These are phyloP conservation scores for Mirounga angustirostris DNA, from an alignment of 2,113 vertebrate genomes.

Conservation along the genomic window DNA sequence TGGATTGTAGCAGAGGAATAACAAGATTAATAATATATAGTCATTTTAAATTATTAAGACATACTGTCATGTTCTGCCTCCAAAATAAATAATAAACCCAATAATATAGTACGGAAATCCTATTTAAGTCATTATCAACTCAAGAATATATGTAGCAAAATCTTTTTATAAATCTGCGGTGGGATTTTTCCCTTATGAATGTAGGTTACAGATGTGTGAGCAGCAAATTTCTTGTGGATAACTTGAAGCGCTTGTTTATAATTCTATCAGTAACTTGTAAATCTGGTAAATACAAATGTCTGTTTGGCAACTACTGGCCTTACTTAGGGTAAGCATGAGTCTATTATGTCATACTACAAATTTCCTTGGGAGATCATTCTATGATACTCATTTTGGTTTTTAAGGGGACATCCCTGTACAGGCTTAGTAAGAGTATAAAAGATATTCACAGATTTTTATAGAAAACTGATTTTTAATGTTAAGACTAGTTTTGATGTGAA, in stretches of 20 bases:
- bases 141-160: neutral
- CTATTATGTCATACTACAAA: neutral
- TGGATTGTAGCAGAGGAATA: conserved; percentile 5
- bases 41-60: conserved; percentile 61
- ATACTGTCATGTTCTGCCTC: conserved; percentile 46
- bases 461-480: conserved; percentile 73
- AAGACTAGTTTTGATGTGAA: conserved; percentile 60
- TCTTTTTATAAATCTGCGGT: conserved; percentile 24
- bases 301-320: neutral
- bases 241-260: conserved; percentile 46
- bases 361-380: neutral
- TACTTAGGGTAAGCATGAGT: neutral
- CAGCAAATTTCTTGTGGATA: neutral
- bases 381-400: conserved; percentile 16
- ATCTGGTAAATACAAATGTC: neutral
- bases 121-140: conserved; percentile 21
- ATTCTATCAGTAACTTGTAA: neutral
- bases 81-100: conserved; percentile 55
- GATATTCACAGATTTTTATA: conserved; percentile 57
- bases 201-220: neutral
- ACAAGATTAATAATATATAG: conserved; percentile 32
- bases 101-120: neutral
- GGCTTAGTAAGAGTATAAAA: neutral
- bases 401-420: neutral
- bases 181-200: neutral